Evolutionary conservation across 2,113 vertebrate genomes (phyloP).

Genomic region (Stictonetta naevosa): DNA sequence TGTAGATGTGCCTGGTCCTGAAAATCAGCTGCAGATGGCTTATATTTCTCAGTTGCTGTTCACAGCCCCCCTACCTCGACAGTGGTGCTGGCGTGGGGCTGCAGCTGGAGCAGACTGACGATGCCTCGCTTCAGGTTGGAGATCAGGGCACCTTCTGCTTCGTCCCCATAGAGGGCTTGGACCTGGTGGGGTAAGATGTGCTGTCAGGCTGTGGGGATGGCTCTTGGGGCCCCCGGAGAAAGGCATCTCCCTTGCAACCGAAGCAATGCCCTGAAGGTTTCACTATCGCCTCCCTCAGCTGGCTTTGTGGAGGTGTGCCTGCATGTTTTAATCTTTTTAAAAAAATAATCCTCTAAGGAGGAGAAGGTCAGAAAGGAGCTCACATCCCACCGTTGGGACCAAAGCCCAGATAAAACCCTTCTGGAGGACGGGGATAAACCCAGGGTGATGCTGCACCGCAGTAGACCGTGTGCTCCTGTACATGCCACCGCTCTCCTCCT

Average conservation of each 20-base stretch:
- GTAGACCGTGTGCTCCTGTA: background rate
- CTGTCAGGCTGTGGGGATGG: rapidly evolving
- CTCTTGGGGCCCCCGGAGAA: background rate
- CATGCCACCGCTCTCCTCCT: background rate
- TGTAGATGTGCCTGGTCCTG: background rate
- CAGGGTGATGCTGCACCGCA: background rate
- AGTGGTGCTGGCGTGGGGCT: background rate
- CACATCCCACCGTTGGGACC: background rate
- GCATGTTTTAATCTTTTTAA: background rate
- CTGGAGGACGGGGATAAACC: background rate
- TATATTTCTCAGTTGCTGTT: background rate
- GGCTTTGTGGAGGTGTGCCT: background rate
- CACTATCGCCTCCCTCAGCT: background rate
- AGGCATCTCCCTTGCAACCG: background rate
- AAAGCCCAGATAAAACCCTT: background rate
- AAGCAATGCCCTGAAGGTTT: background rate
- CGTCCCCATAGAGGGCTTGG: background rate
- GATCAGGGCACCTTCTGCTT: background rate
- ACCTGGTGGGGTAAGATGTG: constrained; percentile 12
- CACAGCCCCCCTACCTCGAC: constrained; percentile 43
- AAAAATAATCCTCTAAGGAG: background rate
- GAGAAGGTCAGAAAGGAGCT: background rate
- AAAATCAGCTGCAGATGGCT: background rate
- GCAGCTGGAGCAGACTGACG: constrained; percentile 61
- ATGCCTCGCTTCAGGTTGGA: constrained; percentile 69